These are phyloP conservation scores for Loxodonta africana DNA, from an alignment of 2,113 vertebrate genomes.

Conservation along the genomic window DNA sequence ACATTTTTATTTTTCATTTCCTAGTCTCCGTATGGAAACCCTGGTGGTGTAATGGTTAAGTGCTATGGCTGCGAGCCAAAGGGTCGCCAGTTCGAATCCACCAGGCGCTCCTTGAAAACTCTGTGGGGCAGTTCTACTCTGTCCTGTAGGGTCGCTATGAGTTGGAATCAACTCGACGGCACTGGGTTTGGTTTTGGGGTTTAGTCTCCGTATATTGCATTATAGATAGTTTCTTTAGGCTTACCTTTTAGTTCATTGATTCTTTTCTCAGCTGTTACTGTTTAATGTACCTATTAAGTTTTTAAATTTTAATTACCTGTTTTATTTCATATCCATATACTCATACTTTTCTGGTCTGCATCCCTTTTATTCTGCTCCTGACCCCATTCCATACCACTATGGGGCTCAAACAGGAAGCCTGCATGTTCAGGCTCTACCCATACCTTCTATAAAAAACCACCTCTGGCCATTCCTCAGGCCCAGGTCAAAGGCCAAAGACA, in stretches of 20 bases:
- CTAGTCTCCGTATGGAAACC: neutral
- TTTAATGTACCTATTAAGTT: neutral
- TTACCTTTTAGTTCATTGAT: neutral
- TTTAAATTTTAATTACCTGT: neutral
- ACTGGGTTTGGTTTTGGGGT: too few relatives aligned
- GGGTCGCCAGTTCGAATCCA: too few relatives aligned
- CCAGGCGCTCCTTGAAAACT: too few relatives aligned
- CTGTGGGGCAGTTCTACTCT: too few relatives aligned
- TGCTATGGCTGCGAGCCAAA: too few relatives aligned
- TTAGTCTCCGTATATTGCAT: neutral
- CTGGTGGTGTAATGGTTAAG: too few relatives aligned
- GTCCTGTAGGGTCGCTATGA: too few relatives aligned
- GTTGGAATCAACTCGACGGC: too few relatives aligned
- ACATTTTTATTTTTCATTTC: neutral
- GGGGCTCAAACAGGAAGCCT: neutral
- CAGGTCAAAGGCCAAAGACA: neutral
- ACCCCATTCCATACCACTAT: neutral
- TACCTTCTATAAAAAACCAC: neutral
- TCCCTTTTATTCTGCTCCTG: neutral
- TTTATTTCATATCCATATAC: neutral
- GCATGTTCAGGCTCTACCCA: neutral
- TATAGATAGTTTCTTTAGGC: neutral
- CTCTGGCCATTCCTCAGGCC: neutral
- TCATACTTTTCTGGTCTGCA: neutral
- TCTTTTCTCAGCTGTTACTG: neutral